These are phyloP conservation scores for Heliangelus exortis DNA, from an alignment of 2,797 vertebrate genomes.

Conservation along the genomic window DNA sequence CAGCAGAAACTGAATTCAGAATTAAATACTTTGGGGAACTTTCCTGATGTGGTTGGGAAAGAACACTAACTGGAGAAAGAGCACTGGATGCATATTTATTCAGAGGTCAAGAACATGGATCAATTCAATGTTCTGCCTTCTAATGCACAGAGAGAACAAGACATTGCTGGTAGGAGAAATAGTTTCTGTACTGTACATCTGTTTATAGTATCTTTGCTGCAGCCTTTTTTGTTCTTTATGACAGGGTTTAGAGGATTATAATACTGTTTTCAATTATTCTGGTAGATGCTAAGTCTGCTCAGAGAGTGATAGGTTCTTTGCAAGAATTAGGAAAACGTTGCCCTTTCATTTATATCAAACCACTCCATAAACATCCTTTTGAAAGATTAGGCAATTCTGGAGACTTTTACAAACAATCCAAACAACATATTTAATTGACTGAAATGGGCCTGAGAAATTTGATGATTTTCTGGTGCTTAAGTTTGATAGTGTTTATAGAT, in stretches of 20 bases:
- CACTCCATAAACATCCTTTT: not conserved
- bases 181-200: not conserved
- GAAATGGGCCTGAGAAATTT: not conserved
- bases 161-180: not conserved
- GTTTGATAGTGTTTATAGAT: not conserved
- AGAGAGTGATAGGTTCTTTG: not conserved
- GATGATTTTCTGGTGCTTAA: not conserved
- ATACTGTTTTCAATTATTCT: not conserved
- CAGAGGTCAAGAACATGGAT: not conserved
- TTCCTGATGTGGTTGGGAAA: conserved; percentile 54
- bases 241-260: not conserved
- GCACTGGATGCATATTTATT: not conserved
- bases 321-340: not conserved
- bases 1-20: conserved; percentile 34
- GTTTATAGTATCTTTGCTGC: not conserved
- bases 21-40: conserved; percentile 35
- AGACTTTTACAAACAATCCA: conserved; percentile 15
- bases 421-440: not conserved
- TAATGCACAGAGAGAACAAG: not conserved
- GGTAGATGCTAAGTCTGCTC: not conserved
- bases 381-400: conserved; percentile 20
- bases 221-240: not conserved
- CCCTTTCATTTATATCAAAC: not conserved
- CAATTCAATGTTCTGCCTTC: not conserved
- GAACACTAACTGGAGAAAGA: conserved; percentile 38